These are phyloP conservation scores for Cerastis rubricosa DNA, from an alignment of 2,888 invertebrate species.

Conservation along the genomic window DNA sequence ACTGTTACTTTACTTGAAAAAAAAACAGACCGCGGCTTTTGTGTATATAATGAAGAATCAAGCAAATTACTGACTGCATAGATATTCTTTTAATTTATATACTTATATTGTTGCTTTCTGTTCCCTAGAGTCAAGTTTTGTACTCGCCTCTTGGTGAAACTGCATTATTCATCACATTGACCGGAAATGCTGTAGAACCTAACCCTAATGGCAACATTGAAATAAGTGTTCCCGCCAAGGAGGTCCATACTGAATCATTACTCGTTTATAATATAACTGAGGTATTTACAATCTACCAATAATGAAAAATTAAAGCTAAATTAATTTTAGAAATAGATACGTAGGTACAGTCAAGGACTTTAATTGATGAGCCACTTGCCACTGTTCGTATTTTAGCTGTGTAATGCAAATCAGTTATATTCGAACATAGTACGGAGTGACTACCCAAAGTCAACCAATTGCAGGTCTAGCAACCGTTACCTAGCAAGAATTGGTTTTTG, in stretches of 20 bases:
- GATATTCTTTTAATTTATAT: neutral
- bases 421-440: too few species aligned
- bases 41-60: neutral
- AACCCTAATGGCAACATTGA: constrained; percentile 81
- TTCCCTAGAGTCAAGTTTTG: constrained; percentile 79
- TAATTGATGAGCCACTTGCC: too few species aligned
- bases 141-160: constrained; percentile 86
- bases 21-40: neutral
- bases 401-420: too few species aligned
- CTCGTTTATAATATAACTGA: constrained; percentile 85
- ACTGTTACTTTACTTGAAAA: too few species aligned
- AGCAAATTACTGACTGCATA: neutral
- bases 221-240: constrained; percentile 80
- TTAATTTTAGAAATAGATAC: neutral
- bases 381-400: too few species aligned
- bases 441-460: too few species aligned
- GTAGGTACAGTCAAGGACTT: too few species aligned
- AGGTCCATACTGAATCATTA: constrained; percentile 77
- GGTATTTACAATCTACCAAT: constrained; percentile 68
- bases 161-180: constrained; percentile 79
- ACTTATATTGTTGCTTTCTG: constrained; percentile 11
- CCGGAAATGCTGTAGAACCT: constrained; percentile 77
- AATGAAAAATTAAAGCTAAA: neutral
- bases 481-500: too few species aligned
- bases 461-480: too few species aligned